Evolutionary conservation across 2,113 vertebrate genomes (phyloP).

Genomic region (Indri indri): DNA sequence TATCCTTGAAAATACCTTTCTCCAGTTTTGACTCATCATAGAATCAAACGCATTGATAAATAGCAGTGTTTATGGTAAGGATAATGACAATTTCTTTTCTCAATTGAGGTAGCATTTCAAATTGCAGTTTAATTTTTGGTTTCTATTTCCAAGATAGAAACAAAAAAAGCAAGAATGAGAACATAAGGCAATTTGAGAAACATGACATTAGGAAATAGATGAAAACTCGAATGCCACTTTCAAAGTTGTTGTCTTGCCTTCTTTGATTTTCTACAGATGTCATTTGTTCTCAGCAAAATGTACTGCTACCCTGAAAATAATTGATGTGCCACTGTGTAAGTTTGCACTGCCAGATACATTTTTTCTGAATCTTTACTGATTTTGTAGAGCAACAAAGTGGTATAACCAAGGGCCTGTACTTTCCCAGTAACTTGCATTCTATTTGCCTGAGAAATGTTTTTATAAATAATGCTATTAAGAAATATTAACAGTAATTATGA

Average conservation of each 20-base stretch:
- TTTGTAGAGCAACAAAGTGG: not conserved
- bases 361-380: not conserved
- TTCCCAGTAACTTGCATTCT: not conserved
- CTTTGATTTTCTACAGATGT: constrained; percentile 57
- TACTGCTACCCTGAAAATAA: constrained; percentile 19
- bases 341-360: not conserved
- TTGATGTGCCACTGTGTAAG: not conserved
- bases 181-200: constrained; percentile 40
- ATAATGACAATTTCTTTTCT: not conserved
- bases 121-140: not conserved
- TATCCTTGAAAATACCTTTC: not conserved
- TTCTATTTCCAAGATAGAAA: constrained; percentile 31
- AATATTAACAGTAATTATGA: not conserved
- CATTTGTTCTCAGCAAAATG: constrained; percentile 36
- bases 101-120: constrained; percentile 14
- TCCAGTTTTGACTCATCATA: not conserved
- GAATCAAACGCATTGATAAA: not conserved
- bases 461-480: not conserved
- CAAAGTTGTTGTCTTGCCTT: constrained; percentile 17
- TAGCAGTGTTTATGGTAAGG: not conserved
- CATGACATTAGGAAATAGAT: constrained; percentile 22
- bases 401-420: not conserved
- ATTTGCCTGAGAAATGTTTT: not conserved
- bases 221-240: not conserved
- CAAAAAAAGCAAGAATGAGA: not conserved